Percentiles rank a stretch among this genome's conserved stretches.
Conservation (phyloP, 2,888 invertebrate genomes). For the Synanthedon andrenaeformis region DNA sequence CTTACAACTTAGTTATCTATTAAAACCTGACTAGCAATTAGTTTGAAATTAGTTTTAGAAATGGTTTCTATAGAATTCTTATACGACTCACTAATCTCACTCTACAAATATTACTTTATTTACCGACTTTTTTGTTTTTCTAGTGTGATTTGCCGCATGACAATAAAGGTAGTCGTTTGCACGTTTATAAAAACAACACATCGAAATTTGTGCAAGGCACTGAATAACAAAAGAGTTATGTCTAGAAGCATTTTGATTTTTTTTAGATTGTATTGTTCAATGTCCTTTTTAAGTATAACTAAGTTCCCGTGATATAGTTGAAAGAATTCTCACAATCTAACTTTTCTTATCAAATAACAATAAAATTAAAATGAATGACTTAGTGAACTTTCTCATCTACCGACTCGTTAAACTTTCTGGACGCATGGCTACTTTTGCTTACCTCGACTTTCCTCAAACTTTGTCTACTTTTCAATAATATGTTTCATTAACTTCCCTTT, state of each 20-base stretch:
- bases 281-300: neutral
- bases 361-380: neutral
- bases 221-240: conserved; percentile 9
- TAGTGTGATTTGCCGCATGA: conserved; percentile 11
- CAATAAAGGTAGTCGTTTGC: conserved; percentile 50
- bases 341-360: neutral
- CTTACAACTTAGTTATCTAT: conserved; percentile 15
- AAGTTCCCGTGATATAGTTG: neutral
- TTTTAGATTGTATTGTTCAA: neutral
- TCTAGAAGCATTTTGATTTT: conserved; percentile 13
- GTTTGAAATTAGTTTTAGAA: conserved; percentile 36
- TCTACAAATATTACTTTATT: conserved; percentile 36
- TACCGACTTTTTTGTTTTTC: conserved; percentile 30
- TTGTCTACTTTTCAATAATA: neutral
- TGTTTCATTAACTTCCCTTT: conserved; percentile 5
- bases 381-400: conserved; percentile 2
- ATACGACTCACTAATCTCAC: conserved; percentile 39
- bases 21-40: conserved; percentile 13
- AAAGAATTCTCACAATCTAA: neutral
- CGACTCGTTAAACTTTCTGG: conserved; percentile 14
- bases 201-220: conserved; percentile 22
- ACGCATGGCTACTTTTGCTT: conserved; percentile 42
- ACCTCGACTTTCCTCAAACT: conserved; percentile 13
- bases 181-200: conserved; percentile 38
- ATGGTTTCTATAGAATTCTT: conserved; percentile 25